Evolutionary conservation across 2,888 invertebrate species (phyloP).

Genomic region (Apotomis turbidana): DNA sequence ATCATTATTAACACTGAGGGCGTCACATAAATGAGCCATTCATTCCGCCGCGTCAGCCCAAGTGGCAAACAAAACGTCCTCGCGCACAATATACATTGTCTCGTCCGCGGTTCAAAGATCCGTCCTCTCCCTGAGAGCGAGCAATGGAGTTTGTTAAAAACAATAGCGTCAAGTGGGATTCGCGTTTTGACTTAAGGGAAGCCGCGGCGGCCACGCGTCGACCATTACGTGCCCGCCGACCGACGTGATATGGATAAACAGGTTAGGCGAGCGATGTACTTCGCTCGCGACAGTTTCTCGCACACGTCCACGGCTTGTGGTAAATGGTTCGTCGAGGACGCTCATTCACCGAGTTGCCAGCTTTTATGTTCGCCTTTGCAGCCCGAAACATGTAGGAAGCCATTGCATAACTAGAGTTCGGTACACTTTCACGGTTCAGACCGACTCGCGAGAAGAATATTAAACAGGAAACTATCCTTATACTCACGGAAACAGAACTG

Average conservation of each 20-base stretch:
- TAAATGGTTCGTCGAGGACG: conserved; percentile 57
- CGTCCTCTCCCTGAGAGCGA: conserved; percentile 52
- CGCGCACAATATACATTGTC: conserved; percentile 59
- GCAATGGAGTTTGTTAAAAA: conserved; percentile 65
- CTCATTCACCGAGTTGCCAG: conserved; percentile 53
- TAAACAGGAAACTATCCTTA: conserved; percentile 40
- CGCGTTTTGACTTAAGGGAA: neutral
- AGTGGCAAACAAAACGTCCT: conserved; percentile 38
- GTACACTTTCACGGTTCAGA: conserved; percentile 30
- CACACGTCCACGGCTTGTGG: conserved; percentile 51
- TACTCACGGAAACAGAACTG: conserved; percentile 39
- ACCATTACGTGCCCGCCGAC: conserved; percentile 11
- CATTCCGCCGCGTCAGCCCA: conserved; percentile 30
- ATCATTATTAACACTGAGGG: conserved; percentile 61
- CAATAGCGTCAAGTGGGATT: conserved; percentile 52
- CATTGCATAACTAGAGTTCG: conserved; percentile 37
- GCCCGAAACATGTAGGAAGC: conserved; percentile 45
- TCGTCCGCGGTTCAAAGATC: conserved; percentile 47
- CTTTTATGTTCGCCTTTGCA: conserved; percentile 48
- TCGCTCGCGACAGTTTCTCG: conserved; percentile 38
- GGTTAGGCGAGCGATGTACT: conserved; percentile 49
- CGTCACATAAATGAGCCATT: conserved; percentile 49
- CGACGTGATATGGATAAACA: neutral
- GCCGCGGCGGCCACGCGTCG: neutral
- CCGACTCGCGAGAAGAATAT: conserved; percentile 32